A percentile compares a stretch with the other conserved stretches of the same genome.
phyloP scores from a whole-genome alignment of 2,888 invertebrate species.

The Orthosia gothica region DNA sequence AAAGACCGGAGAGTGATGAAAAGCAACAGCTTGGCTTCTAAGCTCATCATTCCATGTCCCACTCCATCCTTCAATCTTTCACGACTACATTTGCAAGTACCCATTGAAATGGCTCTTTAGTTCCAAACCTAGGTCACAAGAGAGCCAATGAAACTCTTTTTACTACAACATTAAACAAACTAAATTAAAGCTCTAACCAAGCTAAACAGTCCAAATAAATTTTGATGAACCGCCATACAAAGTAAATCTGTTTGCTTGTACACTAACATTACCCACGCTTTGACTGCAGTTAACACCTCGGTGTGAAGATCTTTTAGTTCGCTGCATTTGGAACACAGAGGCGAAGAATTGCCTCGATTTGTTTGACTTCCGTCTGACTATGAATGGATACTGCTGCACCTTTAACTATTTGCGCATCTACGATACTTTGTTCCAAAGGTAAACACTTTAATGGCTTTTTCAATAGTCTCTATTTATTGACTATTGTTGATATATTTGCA shows the following conservation, averaged over 20 bases:
- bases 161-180: background rate
- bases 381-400: constrained; percentile 92
- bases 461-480: background rate
- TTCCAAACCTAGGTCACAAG: too few species aligned
- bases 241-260: constrained; percentile 12
- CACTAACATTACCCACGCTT: constrained; percentile 33
- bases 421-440: constrained; percentile 84
- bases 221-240: background rate
- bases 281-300: constrained; percentile 85
- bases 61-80: background rate
- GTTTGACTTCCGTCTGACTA: constrained; percentile 91
- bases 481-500: background rate
- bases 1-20: background rate
- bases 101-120: background rate
- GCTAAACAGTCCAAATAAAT: background rate
- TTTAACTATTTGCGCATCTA: constrained; percentile 90
- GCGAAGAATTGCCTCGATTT: constrained; percentile 85
- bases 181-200: background rate
- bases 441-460: constrained; percentile 40
- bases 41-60: background rate
- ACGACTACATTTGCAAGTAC: background rate
- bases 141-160: too few species aligned
- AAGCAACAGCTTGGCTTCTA: background rate
- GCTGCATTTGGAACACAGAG: constrained; percentile 89
- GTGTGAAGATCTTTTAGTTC: constrained; percentile 87